Evolutionary conservation across 2,888 invertebrate genomes (phyloP).

Genomic region (Drosophila sordidula): DNA sequence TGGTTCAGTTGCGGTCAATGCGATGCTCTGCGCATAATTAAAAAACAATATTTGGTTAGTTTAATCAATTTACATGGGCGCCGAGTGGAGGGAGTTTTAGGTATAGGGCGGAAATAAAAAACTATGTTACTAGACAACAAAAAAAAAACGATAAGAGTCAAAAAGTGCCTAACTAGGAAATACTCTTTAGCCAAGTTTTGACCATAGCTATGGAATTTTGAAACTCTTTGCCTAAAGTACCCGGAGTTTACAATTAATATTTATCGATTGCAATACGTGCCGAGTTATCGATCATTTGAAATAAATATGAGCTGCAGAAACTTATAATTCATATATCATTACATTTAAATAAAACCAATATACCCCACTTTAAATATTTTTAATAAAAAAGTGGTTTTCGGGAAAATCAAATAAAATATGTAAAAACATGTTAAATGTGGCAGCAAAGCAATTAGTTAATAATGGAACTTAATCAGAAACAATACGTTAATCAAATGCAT

Average conservation of each 20-base stretch:
- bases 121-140: constrained; percentile 31
- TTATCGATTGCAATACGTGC: too few species aligned
- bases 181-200: too few species aligned
- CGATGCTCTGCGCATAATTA: constrained; percentile 69
- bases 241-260: too few species aligned
- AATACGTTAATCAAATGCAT: constrained; percentile 34
- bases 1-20: constrained; percentile 62
- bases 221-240: too few species aligned
- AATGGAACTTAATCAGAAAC: constrained; percentile 32
- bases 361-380: neutral
- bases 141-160: neutral
- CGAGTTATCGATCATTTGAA: too few species aligned
- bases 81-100: constrained; percentile 8
- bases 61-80: constrained; percentile 75
- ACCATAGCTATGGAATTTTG: too few species aligned
- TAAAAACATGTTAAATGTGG: constrained; percentile 11
- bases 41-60: constrained; percentile 80
- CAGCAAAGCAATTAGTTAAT: constrained; percentile 7
- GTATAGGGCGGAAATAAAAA: neutral
- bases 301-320: too few species aligned
- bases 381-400: neutral
- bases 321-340: neutral
- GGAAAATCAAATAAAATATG: constrained; percentile 23
- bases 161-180: too few species aligned
- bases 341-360: neutral